phyloP scores from a whole-genome alignment of 2,888 invertebrate genomes.

The Dione vanillae region DNA sequence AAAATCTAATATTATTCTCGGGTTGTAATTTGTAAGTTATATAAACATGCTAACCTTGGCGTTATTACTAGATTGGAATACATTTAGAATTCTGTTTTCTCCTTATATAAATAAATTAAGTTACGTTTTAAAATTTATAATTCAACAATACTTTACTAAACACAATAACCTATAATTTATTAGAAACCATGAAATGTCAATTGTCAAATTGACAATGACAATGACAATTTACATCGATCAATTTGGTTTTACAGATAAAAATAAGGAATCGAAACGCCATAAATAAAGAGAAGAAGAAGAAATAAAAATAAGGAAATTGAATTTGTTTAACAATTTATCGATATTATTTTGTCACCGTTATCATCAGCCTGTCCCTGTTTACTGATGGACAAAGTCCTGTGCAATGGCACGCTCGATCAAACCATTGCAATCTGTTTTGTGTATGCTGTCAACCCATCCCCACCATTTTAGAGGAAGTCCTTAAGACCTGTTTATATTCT shows the following conservation, averaged over 20 bases:
- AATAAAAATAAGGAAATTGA: background rate
- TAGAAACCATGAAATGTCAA: background rate
- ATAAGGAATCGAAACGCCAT: too few relatives aligned
- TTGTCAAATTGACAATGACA: slow-evolving; percentile 24
- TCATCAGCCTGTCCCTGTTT: too few relatives aligned
- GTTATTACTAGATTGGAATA: slow-evolving; percentile 61
- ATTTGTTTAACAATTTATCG: too few relatives aligned
- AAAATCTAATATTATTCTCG: background rate
- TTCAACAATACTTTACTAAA: background rate
- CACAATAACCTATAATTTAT: slow-evolving; percentile 12
- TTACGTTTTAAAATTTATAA: slow-evolving; percentile 13
- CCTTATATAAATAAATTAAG: background rate
- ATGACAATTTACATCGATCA: slow-evolving; percentile 9
- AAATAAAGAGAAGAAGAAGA: too few relatives aligned
- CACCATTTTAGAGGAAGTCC: too few relatives aligned
- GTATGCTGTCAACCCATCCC: too few relatives aligned
- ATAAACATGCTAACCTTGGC: slow-evolving; percentile 55
- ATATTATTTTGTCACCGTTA: too few relatives aligned
- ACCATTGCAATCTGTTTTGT: too few relatives aligned
- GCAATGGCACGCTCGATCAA: too few relatives aligned
- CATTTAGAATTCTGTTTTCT: slow-evolving; percentile 51
- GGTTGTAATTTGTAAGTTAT: slow-evolving; percentile 9
- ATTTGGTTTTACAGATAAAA: slow-evolving; percentile 20
- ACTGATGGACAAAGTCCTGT: too few relatives aligned
- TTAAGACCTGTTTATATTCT: too few relatives aligned